Evolutionary conservation across 2,113 vertebrate genomes (phyloP).

Genomic region (Loxodonta africana): DNA sequence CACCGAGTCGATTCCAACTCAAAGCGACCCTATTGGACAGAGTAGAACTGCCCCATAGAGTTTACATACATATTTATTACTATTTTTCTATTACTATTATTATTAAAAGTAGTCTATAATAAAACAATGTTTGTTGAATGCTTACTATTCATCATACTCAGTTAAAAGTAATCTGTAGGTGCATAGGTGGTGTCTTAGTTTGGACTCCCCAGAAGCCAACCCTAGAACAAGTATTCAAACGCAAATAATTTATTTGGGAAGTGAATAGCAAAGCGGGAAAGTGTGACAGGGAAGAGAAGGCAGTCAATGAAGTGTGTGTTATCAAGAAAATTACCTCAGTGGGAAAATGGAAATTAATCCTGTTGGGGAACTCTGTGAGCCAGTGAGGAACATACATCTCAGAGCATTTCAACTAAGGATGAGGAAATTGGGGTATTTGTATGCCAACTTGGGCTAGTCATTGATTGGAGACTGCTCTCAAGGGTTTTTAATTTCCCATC

Average conservation of each 20-base stretch:
- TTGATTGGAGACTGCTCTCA: neutral
- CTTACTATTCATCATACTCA: neutral
- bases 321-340: neutral
- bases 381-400: neutral
- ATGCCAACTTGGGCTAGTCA: neutral
- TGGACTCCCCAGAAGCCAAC: neutral
- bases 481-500: neutral
- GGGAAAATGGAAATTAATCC: neutral
- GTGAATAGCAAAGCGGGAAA: too few relatives aligned
- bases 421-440: neutral
- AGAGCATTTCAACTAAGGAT: neutral
- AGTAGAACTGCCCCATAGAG: too few relatives aligned
- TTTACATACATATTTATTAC: too few relatives aligned
- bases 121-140: neutral
- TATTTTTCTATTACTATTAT: neutral
- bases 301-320: neutral
- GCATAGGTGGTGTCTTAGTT: neutral
- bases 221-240: neutral
- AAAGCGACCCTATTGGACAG: too few relatives aligned
- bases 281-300: neutral
- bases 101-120: too few relatives aligned
- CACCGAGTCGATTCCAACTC: too few relatives aligned
- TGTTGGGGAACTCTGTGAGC: neutral
- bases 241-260: too few relatives aligned
- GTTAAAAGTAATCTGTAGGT: neutral